Conservation (phyloP, 2,888 invertebrate genomes). For the Opisthograptis luteolata region DNA sequence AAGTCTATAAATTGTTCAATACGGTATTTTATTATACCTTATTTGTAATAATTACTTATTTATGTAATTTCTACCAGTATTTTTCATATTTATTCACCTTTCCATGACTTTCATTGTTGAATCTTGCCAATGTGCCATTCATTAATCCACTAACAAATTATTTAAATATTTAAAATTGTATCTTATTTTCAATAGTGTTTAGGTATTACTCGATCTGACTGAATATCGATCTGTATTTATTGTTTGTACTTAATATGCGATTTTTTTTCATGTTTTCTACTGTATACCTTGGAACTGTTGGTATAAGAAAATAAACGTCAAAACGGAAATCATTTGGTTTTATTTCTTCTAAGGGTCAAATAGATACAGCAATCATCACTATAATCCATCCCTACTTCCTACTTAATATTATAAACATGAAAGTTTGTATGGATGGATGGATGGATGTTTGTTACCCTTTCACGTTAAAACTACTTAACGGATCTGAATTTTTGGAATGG, state of each 20-base stretch:
- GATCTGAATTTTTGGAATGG: too few species aligned
- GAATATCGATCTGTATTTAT: conserved; percentile 65
- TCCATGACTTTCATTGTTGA: conserved; percentile 8
- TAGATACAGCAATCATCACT: too few species aligned
- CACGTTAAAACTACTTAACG: too few species aligned
- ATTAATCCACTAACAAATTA: conserved; percentile 26
- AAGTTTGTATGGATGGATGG: too few species aligned
- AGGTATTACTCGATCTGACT: conserved; percentile 63
- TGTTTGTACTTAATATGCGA: conserved; percentile 72
- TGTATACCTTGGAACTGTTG: conserved; percentile 46
- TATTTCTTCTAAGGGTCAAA: too few species aligned
- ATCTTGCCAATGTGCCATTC: conserved; percentile 40
- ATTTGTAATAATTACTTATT: conserved; percentile 29
- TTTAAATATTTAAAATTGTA: conserved; percentile 42
- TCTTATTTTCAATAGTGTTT: conserved; percentile 34
- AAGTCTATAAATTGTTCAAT: conserved; percentile 34
- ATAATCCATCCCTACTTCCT: too few species aligned
- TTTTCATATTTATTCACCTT: conserved; percentile 18
- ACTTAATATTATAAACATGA: too few species aligned
- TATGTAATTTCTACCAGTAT: conserved; percentile 10
- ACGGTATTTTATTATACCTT: conserved; percentile 39
- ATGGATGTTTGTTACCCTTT: too few species aligned
- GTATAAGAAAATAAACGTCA: conserved; percentile 47
- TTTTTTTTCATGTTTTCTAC: conserved; percentile 58
- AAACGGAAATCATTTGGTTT: conserved; percentile 41